These are phyloP conservation scores for Miltochrista miniata DNA, from an alignment of 2,888 invertebrate genomes.

Conservation along the genomic window DNA sequence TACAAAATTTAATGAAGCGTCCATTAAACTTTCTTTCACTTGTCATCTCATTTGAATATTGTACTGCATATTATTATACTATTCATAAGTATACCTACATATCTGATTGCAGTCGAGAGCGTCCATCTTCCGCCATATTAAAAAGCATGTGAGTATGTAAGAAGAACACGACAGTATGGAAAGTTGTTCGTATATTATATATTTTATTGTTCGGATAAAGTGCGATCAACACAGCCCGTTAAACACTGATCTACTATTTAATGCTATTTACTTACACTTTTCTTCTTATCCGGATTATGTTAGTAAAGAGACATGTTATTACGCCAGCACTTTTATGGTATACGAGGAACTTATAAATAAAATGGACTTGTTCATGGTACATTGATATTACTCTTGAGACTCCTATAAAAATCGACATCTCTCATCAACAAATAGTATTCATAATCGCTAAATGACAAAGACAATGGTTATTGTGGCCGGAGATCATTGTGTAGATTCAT, in stretches of 20 bases:
- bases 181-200: slow-evolving; percentile 45
- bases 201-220: slow-evolving; percentile 37
- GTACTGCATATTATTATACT: slow-evolving; percentile 39
- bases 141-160: no score
- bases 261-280: slow-evolving; percentile 29
- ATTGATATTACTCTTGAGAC: no score
- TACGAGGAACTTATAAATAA: no score
- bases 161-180: slow-evolving; percentile 36
- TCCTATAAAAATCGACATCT: no score
- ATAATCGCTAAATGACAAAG: no score
- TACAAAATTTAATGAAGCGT: background rate
- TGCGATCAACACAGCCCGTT: slow-evolving; percentile 39
- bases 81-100: slow-evolving; percentile 41
- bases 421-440: no score
- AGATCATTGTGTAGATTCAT: no score
- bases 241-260: slow-evolving; percentile 27
- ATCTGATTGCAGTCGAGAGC: slow-evolving; percentile 42
- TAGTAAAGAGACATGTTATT: slow-evolving; percentile 3
- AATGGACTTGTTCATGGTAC: no score
- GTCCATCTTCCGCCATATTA: slow-evolving; percentile 40
- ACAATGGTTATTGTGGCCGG: no score
- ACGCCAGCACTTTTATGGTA: background rate
- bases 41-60: slow-evolving; percentile 28
- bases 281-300: slow-evolving; percentile 15
- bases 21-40: slow-evolving; percentile 7